These are phyloP conservation scores for Oconnorella tubifera DNA, from an alignment of 2,888 invertebrate genomes.

Conservation along the genomic window DNA sequence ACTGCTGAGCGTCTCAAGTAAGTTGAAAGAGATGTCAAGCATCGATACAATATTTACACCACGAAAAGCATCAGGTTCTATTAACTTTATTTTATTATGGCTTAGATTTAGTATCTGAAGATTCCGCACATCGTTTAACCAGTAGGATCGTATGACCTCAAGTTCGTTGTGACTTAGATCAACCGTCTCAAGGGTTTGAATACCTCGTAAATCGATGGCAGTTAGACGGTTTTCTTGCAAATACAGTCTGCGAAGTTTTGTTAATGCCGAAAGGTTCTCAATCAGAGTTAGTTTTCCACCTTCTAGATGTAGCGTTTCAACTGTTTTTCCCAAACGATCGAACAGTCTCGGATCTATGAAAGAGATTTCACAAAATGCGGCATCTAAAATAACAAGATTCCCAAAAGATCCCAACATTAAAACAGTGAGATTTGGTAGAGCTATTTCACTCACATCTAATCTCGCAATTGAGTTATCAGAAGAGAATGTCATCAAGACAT, in stretches of 20 bases:
- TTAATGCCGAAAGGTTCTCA: conserved; percentile 18
- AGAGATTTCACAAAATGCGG: conserved; percentile 27
- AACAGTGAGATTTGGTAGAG: conserved; percentile 28
- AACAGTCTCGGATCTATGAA: conserved; percentile 29
- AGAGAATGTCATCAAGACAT: conserved; percentile 6
- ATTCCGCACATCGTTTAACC: conserved; percentile 18
- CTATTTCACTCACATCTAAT: conserved; percentile 33
- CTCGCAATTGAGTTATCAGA: conserved; percentile 20
- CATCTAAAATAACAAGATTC: conserved; percentile 28
- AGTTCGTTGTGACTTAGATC: conserved; percentile 26
- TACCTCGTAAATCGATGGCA: conserved; percentile 15
- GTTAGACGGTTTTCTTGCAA: conserved; percentile 21
- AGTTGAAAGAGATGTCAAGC: conserved; percentile 28
- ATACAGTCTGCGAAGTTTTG: conserved; percentile 22
- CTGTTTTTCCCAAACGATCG: conserved; percentile 10
- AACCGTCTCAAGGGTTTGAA: conserved; percentile 21
- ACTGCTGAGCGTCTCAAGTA: conserved; percentile 6
- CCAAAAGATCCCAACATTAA: conserved; percentile 25
- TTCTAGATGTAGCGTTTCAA: conserved; percentile 26
- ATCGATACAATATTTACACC: conserved; percentile 19
- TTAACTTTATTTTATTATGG: conserved; percentile 23
- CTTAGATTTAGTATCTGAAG: conserved; percentile 28
- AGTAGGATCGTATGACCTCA: conserved; percentile 9
- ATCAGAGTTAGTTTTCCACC: conserved; percentile 19
- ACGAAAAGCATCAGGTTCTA: conserved; percentile 17